Conservation (phyloP, 1,140 invertebrate genomes). For the Pseudachorutes palmiensis region DNA sequence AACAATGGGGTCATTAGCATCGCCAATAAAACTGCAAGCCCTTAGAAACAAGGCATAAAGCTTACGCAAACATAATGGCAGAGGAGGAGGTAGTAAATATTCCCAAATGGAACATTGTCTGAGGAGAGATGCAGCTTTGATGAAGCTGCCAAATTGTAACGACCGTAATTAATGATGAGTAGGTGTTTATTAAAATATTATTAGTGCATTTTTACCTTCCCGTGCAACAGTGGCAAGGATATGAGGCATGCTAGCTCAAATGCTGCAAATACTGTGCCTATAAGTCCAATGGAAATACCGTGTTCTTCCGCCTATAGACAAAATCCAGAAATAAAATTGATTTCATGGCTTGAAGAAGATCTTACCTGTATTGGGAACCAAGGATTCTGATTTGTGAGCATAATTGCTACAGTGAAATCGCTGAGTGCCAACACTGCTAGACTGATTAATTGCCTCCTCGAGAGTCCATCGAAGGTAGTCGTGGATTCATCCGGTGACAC, state of each 20-base stretch:
- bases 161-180: no score
- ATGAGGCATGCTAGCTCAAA: constrained; percentile 8
- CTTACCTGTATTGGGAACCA: constrained; percentile 10
- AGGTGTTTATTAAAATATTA: neutral
- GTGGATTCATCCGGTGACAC: neutral
- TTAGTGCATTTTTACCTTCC: constrained; percentile 8
- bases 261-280: neutral
- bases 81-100: neutral
- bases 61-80: constrained; percentile 5
- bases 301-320: neutral
- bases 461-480: neutral
- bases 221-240: neutral
- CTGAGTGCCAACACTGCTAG: constrained; percentile 1
- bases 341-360: neutral
- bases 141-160: neutral
- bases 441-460: neutral
- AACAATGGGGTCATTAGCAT: neutral
- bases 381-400: neutral
- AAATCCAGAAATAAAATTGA: neutral
- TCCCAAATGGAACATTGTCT: neutral
- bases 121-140: neutral
- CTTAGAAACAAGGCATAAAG: neutral
- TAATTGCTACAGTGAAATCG: neutral
- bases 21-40: neutral
- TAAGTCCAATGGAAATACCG: neutral